Evolutionary conservation across 1,140 invertebrate species (phyloP).

Genomic region (Anastrepha ludens): DNA sequence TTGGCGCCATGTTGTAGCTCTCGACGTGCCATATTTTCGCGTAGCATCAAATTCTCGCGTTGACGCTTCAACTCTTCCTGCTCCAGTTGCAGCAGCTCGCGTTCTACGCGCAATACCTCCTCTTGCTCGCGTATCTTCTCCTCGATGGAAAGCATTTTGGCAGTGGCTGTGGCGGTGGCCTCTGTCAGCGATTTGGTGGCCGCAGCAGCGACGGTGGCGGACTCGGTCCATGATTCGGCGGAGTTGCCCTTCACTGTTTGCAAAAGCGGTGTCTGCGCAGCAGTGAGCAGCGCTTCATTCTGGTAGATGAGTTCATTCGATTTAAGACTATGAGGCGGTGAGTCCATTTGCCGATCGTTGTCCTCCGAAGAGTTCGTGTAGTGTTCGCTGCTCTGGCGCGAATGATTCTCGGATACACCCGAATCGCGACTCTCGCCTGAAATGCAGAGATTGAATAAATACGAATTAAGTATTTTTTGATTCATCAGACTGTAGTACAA

Average conservation of each 20-base stretch:
- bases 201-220: constrained; percentile 83
- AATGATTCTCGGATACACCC: constrained; percentile 84
- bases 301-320: constrained; percentile 80
- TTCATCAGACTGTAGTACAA: no score
- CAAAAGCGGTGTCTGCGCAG: constrained; percentile 66
- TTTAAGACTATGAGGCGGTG: constrained; percentile 67
- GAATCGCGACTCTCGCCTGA: constrained; percentile 82
- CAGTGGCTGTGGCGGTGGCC: constrained; percentile 75
- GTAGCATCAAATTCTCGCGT: constrained; percentile 80
- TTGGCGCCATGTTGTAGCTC: constrained; percentile 73
- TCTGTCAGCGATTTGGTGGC: constrained; percentile 79
- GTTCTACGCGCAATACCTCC: constrained; percentile 85
- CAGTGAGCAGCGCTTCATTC: constrained; percentile 67
- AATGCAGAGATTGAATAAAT: neutral
- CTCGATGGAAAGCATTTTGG: constrained; percentile 76
- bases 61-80: constrained; percentile 86
- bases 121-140: constrained; percentile 78
- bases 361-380: constrained; percentile 72
- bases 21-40: constrained; percentile 78
- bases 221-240: constrained; percentile 72
- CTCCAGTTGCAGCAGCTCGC: constrained; percentile 84
- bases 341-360: constrained; percentile 69
- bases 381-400: constrained; percentile 84
- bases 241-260: constrained; percentile 71
- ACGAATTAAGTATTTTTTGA: no score